These are phyloP conservation scores for Trissonchulus latispiculum DNA, from an alignment of 2,888 invertebrate species.

Conservation along the genomic window DNA sequence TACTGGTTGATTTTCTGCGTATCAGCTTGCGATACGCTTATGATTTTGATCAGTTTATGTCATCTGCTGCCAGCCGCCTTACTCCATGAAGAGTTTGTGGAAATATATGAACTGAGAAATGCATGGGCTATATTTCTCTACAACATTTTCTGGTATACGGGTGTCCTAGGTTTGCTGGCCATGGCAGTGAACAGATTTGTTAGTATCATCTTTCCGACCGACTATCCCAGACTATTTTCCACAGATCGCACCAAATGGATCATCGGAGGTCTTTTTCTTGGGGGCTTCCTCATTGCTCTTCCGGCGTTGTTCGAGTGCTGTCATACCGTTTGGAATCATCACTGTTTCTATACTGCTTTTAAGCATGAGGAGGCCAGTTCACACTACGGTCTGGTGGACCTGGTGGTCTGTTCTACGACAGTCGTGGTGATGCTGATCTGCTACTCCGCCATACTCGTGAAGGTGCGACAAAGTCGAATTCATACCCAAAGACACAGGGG, in stretches of 20 bases:
- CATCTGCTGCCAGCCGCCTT: constrained; percentile 20
- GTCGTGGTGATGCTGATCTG: constrained; percentile 37
- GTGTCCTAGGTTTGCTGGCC: constrained; percentile 36
- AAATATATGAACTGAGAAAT: constrained; percentile 22
- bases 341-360: constrained; percentile 12
- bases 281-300: constrained; percentile 33
- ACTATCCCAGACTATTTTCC: constrained; percentile 29
- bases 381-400: constrained; percentile 36
- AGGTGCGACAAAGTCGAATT: constrained; percentile 19
- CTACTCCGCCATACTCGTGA: constrained; percentile 38
- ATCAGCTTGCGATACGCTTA: constrained; percentile 20
- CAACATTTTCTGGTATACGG: constrained; percentile 41
- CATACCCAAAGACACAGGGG: neutral
- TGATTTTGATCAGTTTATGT: constrained; percentile 18
- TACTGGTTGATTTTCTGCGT: constrained; percentile 22
- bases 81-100: neutral
- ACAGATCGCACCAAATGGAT: neutral
- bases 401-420: constrained; percentile 33
- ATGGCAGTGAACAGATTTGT: constrained; percentile 41
- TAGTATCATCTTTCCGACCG: constrained; percentile 39
- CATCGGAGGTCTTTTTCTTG: constrained; percentile 21
- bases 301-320: constrained; percentile 38
- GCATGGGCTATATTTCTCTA: constrained; percentile 38
- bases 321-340: constrained; percentile 33
- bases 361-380: neutral